These are phyloP conservation scores for Chironomus tepperi DNA, from an alignment of 1,140 invertebrate genomes.

Conservation along the genomic window DNA sequence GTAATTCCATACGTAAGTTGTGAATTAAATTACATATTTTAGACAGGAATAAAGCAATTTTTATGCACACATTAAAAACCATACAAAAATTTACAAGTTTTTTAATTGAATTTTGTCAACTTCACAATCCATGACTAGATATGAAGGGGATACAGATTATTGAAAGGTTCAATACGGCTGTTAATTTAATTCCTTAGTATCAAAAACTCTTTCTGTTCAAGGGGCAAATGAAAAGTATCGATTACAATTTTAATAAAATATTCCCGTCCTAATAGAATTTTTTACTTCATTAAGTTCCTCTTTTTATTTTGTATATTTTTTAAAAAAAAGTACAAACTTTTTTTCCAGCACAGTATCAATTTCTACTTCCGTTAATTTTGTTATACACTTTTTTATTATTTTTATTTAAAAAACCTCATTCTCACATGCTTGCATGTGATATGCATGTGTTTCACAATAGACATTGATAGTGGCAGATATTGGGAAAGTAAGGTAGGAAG, in stretches of 20 bases:
- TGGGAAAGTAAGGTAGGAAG: too few species aligned
- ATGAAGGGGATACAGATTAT: too few species aligned
- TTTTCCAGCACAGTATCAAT: neutral
- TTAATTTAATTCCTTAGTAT: neutral
- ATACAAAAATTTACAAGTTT: constrained; percentile 11
- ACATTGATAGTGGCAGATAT: too few species aligned
- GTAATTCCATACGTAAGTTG: too few species aligned
- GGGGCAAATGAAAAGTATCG: neutral
- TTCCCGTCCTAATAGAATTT: neutral
- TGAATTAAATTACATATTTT: neutral
- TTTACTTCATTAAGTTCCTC: neutral
- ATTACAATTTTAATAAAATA: neutral
- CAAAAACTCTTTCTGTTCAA: too few species aligned
- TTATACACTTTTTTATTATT: neutral
- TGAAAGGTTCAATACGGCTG: neutral
- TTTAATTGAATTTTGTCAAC: constrained; percentile 4
- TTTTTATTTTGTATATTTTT: too few species aligned
- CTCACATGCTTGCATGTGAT: neutral
- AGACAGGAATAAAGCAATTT: neutral
- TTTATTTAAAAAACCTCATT: neutral
- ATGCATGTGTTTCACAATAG: too few species aligned
- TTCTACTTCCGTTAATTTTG: constrained; percentile 9
- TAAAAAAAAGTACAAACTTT: too few species aligned
- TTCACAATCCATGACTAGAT: neutral
- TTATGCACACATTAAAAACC: constrained; percentile 1